Conservation (phyloP, 2,888 invertebrate genomes). For the Pyrocoelia pectoralis region DNA sequence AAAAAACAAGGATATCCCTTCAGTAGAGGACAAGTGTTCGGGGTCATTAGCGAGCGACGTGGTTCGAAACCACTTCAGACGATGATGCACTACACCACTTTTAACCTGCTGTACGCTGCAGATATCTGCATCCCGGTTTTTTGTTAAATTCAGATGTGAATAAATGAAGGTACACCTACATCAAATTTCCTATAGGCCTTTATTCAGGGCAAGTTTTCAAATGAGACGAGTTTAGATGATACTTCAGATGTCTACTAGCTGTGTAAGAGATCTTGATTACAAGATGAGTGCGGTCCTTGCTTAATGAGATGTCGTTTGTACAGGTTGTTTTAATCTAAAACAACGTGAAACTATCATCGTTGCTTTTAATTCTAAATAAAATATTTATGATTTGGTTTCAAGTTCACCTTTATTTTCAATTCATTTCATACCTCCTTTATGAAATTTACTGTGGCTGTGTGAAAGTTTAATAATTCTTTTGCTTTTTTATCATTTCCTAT, state of each 20-base stretch:
- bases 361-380: no score
- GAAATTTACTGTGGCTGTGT: no score
- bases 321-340: background rate
- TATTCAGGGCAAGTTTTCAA: conserved; percentile 11
- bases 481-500: no score
- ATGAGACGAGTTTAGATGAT: conserved; percentile 15
- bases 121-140: conserved; percentile 22
- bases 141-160: conserved; percentile 12
- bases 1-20: conserved; percentile 4
- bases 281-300: conserved; percentile 13
- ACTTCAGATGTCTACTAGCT: conserved; percentile 22
- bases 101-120: conserved; percentile 19
- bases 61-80: conserved; percentile 33
- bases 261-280: conserved; percentile 25
- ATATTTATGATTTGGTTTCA: no score
- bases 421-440: no score
- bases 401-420: no score
- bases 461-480: no score
- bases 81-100: conserved; percentile 25
- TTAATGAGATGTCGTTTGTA: conserved; percentile 25
- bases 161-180: background rate
- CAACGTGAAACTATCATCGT: no score
- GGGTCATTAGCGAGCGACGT: conserved; percentile 25
- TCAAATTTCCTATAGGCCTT: conserved; percentile 12
- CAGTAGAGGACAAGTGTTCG: conserved; percentile 6